Conservation (phyloP, 2,888 invertebrate genomes). For the Aproaerema taeniolella region DNA sequence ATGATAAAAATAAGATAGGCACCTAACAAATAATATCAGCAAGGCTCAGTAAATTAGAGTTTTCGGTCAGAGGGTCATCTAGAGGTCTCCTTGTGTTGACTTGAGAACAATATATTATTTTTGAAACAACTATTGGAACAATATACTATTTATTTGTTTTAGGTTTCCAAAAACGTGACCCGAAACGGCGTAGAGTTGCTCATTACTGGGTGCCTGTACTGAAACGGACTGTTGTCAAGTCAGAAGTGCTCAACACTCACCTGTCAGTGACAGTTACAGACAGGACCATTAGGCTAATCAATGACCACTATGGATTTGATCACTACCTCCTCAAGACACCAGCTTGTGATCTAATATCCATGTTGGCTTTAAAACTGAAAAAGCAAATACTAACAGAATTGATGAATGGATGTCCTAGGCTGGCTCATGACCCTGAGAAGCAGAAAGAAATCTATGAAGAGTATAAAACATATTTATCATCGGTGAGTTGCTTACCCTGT, state of each 20-base stretch:
- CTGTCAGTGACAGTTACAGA: constrained; percentile 90
- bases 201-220: constrained; percentile 93
- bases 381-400: constrained; percentile 88
- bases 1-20: too few species aligned
- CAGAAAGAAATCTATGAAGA: constrained; percentile 84
- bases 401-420: constrained; percentile 80
- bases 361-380: constrained; percentile 90
- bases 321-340: constrained; percentile 95
- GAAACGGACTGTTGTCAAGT: constrained; percentile 88
- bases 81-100: too few species aligned
- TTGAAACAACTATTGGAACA: too few species aligned
- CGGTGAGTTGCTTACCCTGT: constrained; percentile 86
- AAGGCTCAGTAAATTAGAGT: too few species aligned
- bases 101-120: too few species aligned
- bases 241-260: constrained; percentile 92
- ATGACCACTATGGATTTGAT: constrained; percentile 95
- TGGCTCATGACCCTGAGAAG: constrained; percentile 81
- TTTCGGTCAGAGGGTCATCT: too few species aligned
- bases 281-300: constrained; percentile 89
- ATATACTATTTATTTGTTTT: too few species aligned
- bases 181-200: constrained; percentile 81
- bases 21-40: too few species aligned
- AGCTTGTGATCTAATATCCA: constrained; percentile 93
- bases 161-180: constrained; percentile 83
- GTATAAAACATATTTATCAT: constrained; percentile 88